Evolutionary conservation across 2,888 invertebrate species (phyloP).

Genomic region (Dendrolimus pini): DNA sequence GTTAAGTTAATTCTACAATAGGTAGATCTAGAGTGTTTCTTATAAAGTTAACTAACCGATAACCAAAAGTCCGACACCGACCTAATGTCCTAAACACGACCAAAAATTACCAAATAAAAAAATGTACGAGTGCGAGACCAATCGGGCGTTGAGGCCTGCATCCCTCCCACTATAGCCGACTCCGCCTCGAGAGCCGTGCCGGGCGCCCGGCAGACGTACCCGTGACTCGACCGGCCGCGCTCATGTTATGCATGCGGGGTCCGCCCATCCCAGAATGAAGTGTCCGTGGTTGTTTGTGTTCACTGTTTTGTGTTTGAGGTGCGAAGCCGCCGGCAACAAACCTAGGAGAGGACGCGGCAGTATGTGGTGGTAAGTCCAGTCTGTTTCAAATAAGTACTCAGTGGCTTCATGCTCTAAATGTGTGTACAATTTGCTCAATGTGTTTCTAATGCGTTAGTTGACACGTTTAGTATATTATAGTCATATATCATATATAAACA

Average conservation of each 20-base stretch:
- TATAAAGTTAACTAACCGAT: constrained; percentile 20
- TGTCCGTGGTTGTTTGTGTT: constrained; percentile 75
- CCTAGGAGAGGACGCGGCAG: constrained; percentile 89
- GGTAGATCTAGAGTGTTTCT: neutral
- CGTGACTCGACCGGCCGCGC: constrained; percentile 58
- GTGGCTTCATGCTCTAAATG: no score
- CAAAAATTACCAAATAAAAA: constrained; percentile 34
- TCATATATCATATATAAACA: no score
- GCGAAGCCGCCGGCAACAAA: constrained; percentile 74
- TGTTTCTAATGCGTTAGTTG: no score
- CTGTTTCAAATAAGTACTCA: no score
- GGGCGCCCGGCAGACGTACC: constrained; percentile 47
- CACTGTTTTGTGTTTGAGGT: constrained; percentile 69
- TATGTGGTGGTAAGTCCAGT: constrained; percentile 90
- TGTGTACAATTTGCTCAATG: no score
- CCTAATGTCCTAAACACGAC: constrained; percentile 52
- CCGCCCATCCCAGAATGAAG: constrained; percentile 71
- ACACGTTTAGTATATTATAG: no score
- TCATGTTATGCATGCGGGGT: constrained; percentile 48
- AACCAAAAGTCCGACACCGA: constrained; percentile 21
- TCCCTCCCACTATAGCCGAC: constrained; percentile 62
- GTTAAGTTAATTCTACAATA: neutral
- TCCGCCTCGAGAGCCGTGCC: constrained; percentile 50
- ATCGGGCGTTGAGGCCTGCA: constrained; percentile 61
- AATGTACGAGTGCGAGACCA: constrained; percentile 50